These are phyloP conservation scores for Eulemur rufifrons DNA, from an alignment of 2,113 vertebrate genomes.

Conservation along the genomic window DNA sequence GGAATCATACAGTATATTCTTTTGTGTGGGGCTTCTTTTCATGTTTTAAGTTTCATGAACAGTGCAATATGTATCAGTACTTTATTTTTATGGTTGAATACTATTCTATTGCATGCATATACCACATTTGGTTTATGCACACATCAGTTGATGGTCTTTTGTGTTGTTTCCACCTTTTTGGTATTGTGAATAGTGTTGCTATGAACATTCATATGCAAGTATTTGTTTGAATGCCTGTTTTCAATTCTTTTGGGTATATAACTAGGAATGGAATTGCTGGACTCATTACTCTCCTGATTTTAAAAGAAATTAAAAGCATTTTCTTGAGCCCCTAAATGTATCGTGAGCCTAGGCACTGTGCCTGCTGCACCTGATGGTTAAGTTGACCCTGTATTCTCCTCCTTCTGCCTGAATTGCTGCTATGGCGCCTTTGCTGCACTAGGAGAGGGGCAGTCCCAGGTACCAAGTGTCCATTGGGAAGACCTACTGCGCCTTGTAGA, in stretches of 20 bases:
- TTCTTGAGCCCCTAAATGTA: background rate
- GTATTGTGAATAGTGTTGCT: background rate
- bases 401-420: background rate
- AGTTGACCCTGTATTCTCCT: background rate
- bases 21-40: background rate
- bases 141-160: background rate
- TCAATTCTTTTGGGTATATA: background rate
- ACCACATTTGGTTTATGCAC: background rate
- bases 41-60: background rate
- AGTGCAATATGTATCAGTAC: background rate
- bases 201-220: background rate
- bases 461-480: background rate
- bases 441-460: background rate
- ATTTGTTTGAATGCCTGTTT: conserved; percentile 6
- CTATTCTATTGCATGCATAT: background rate
- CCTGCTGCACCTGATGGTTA: background rate
- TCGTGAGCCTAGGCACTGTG: background rate
- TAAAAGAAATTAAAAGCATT: conserved; percentile 10
- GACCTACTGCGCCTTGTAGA: background rate
- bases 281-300: conserved; percentile 20
- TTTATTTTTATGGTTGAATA: background rate
- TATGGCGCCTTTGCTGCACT: background rate
- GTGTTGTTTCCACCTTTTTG: background rate
- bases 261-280: background rate
- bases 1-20: background rate